Base-by-base conservation (phyloP, 1,140 invertebrate species). In the Neodiprion lecontei region DNA sequence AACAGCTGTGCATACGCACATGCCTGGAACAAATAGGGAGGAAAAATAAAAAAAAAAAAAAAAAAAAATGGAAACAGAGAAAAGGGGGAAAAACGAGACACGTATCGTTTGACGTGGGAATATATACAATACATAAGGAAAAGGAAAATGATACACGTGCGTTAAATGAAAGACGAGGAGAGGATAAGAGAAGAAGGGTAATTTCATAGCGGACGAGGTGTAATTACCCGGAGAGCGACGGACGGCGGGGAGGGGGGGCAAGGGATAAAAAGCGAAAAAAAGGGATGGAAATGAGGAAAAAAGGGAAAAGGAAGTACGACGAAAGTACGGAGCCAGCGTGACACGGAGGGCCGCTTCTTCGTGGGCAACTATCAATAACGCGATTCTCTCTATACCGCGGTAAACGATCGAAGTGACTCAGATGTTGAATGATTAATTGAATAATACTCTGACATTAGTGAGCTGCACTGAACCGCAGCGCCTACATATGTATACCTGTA, bases 81-180 rank as follows among this genome's bases (percentile, higher is more conserved):
- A 40, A 40, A 40, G 5, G 28, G 28, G 28, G 28, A 40, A 40
- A 40, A 40, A 40, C 28, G 1, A 40, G 28, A 40, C 28, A 40
- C 28, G 28, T 40, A 40, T 40, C 28, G 28, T 1, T 40, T 40
- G 5, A 40, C 28, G 28, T 40, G 28, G 28, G 28, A 40, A 40
- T 40, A 40, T 40, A 77, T 72, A 73, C 72, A 67, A 40, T 40
- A 47, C 9, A 70, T 70, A 40, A 17, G 21, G 9, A 70, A 9
- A 10, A 48, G 53, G 7, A 70, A 8, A 76, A 70, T 72, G 69
- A 50, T 75, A 61, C 69, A 74, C 73, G 75, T 75, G 48, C 70
- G 72, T 69, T 80, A 78, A 75, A 82, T 81, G 82, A 72, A 11
- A 49, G 70, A 14, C 12, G 7, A 21, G 70, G 10, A 10, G 17